phyloP scores from a whole-genome alignment of 1,140 invertebrate genomes.

The Drosophila jambulina region DNA sequence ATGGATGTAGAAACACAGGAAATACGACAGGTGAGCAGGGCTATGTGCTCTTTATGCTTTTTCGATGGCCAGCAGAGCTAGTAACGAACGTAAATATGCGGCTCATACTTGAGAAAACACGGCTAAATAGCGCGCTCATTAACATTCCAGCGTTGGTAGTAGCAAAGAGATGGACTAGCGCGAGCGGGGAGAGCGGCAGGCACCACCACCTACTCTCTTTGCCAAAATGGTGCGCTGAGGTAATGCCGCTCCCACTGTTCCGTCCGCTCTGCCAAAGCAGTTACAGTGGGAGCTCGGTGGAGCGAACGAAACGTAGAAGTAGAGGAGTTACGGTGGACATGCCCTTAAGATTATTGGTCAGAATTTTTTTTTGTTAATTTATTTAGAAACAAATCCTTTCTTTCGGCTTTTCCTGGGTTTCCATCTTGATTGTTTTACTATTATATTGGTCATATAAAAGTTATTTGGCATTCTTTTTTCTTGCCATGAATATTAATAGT shows the following conservation, averaged over 20 bases:
- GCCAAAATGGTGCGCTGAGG: conserved; percentile 81
- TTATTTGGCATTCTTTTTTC: not conserved
- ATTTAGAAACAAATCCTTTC: not conserved
- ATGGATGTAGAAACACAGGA: conserved; percentile 84
- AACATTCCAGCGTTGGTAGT: conserved; percentile 69
- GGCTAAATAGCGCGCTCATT: conserved; percentile 72
- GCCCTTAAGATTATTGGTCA: not conserved
- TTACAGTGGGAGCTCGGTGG: not conserved
- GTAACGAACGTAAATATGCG: conserved; percentile 23
- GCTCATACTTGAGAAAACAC: conserved; percentile 43
- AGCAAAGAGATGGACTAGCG: not conserved
- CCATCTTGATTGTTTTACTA: not conserved
- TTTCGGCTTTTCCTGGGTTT: not conserved
- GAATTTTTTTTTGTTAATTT: not conserved
- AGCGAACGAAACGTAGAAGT: not conserved
- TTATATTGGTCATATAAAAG: not conserved
- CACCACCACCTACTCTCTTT: conserved; percentile 78
- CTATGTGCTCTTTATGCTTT: conserved; percentile 20
- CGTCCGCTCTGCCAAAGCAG: conserved; percentile 24
- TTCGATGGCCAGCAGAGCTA: conserved; percentile 14
- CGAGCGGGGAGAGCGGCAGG: conserved; percentile 1
- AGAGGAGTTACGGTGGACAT: not conserved
- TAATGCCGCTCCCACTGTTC: conserved; percentile 59
- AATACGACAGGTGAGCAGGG: conserved; percentile 81
- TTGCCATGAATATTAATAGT: too few species aligned